phyloP scores from a whole-genome alignment of 1,140 invertebrate genomes.

The Trachymyrmex cornetzi region DNA sequence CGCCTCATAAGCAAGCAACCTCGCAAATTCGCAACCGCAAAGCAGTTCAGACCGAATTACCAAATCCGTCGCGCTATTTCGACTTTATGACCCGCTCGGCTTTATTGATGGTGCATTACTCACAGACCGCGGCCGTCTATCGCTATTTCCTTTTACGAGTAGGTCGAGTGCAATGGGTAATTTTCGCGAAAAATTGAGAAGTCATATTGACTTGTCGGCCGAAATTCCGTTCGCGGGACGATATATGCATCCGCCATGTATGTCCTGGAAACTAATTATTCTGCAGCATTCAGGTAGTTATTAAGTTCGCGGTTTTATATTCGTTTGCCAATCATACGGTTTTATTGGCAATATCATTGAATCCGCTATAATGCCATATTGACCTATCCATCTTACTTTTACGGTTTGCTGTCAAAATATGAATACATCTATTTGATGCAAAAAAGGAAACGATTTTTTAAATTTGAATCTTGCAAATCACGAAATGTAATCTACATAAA shows the following conservation, averaged over 20 bases:
- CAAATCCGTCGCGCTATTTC: conserved; percentile 31
- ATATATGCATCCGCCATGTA: neutral
- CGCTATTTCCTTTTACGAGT: conserved; percentile 26
- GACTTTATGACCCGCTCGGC: conserved; percentile 26
- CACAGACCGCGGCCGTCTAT: conserved; percentile 13
- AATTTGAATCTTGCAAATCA: neutral
- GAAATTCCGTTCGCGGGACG: neutral
- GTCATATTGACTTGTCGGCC: neutral
- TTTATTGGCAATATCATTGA: neutral
- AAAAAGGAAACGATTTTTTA: neutral
- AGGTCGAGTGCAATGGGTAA: neutral
- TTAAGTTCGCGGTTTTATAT: conserved; percentile 31
- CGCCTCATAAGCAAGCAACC: conserved; percentile 36
- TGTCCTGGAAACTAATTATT: conserved; percentile 18
- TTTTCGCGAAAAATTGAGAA: conserved; percentile 28
- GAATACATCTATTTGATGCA: neutral
- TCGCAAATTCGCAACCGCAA: conserved; percentile 1
- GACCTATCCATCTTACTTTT: neutral
- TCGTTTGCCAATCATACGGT: neutral
- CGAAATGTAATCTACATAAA: neutral
- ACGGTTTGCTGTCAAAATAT: neutral
- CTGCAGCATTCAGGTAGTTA: neutral
- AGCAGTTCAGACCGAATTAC: conserved; percentile 11
- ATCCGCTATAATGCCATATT: neutral
- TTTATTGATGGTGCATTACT: conserved; percentile 54